Evolutionary conservation across 2,888 invertebrate genomes (phyloP), one percentile per base, ranked within the genome.

Genomic region (Euplexia lucipara): DNA sequence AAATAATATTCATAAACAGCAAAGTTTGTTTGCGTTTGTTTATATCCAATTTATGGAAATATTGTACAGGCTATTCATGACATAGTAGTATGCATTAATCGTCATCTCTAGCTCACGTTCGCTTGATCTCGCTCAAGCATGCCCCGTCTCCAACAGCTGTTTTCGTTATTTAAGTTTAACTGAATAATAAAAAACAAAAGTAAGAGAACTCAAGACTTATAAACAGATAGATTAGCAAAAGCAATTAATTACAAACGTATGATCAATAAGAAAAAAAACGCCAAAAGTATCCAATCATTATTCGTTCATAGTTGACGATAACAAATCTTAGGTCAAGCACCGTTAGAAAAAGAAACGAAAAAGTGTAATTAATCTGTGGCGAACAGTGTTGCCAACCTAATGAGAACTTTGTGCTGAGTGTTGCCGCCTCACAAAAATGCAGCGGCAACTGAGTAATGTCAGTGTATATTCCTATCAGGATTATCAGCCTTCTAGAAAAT

Each of bases 381-480:
- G 57, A 58, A 16, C 59, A 79, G 80, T 80, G 73, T 70, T 81
- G 65, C 79, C 75, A 83, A 81, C 78, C 84, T 76, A 77, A 83
- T 86, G 83, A 81, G 68, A 83, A 78, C 71, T 75, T 53, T 80
- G 79, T 71, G 71, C 76, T 75, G 67, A 78, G 78, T 82, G 83
- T 85, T 85, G 86, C 82, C 81, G 86, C 77, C 12, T 70, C 44
- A 77, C 57, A 78, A 81, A 81, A 67, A 92, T 93, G 94, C 93
- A 94, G 89, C 88, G 93, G 60, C 95, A 92, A 88, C 86, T 94
- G 81, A 95, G 94, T 87, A 95, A 95, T 83, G 93, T 94, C 71
- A 94, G 93, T 84, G 87, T 90, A 73, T 91, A 92, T 58, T 91
- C 95, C 10, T 95, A 95, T 76, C 94, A 95, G 86, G 95, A 95